Evolutionary conservation across 1,140 invertebrate genomes (phyloP), one percentile per base, ranked within the genome.

Genomic region (Hyles euphorbiae): DNA sequence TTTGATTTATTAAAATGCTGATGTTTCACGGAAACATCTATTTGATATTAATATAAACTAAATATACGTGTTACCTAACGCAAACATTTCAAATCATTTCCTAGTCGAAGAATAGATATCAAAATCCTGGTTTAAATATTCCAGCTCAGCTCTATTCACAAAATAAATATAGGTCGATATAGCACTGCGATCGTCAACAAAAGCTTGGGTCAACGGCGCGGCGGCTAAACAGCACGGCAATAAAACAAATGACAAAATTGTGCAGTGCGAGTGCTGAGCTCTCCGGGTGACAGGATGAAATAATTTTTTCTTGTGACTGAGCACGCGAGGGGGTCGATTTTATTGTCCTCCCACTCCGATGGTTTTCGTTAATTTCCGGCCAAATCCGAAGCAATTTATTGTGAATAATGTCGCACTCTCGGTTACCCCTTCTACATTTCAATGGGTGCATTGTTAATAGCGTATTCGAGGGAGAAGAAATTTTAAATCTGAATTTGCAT

Each of bases 331-430:
- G 63, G 67, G 67, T 63, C 67, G 60, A 63, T 63, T 56, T 59
- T 58, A 68, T 60, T 65, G 60, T 63, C 63, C 64, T 63, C 64
- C 65, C 70, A 69, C 67, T 65, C 33, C 53, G 60, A 49, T 65
- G 60, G 12, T 69, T 70, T 70, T 68, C 63, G 67, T 65, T 61
- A 67, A 70, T 73, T 70, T 73, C 70, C 70, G 67, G 67, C 53
- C 65, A 58, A 56, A 65, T 70, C 60, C 61, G 63, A 60, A 62
- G n/a, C 64, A 67, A 65, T 70, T 65, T 70, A 63, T 60, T 53
- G 47, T 67, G 53, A 62, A 62, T 67, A 63, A 63, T 56, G 53
- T 56, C 55, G 48, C 51, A 63, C 58, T 65, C 51, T 59, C 48
- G 43, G 58, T 55, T 50, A 56, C 68, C 56, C 49, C 62, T 57